Base-by-base conservation (phyloP, 2,113 vertebrate species). In the Chrysochloris asiatica region DNA sequence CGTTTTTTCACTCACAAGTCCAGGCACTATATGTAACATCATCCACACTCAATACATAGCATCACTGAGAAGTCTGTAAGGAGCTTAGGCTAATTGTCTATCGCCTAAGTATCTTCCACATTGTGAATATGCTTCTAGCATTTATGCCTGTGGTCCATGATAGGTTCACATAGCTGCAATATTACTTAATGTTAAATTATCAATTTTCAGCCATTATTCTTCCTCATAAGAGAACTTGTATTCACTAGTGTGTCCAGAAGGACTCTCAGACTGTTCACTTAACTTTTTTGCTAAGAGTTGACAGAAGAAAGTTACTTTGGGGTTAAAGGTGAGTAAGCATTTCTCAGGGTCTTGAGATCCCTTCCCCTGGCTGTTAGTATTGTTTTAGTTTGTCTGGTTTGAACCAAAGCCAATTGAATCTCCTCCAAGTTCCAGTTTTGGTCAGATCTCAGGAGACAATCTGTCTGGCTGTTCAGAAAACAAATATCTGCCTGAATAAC, bases 381-480 rank as follows among this genome's bases (percentile, higher is more conserved):
- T 93, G 80, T 95, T 94, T 90, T 19, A 38, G 61, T 92, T 85
- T 93, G 43, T 94, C 94, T 94, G 79, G 72, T 90, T 92, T 97
- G 95, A 95, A 82, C n/a, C 9, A 48, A 88, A 77, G 88, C 96
- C 96, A 97, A 76, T 33, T 96, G 95, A 94, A 76, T 59, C 43
- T 75, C 48, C 67, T 96, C 96, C 96, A 97, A 95, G 83, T 92
- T 95, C 90, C 85, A 93, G 88, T 92, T 90, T 94, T 43, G 93
- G 83, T 95, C 95, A 95, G 88, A 83, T 97, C 95, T 94, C 94
- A 88, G 95, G 95, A 96, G 95, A 95, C 94, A 95, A 92, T 54
- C 76, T 92, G 95, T 94, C 95, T 97, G 80, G 65, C 86, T 50
- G 1, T 76, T 93, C 52, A 81, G 78, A 94, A 86, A 75, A 89